Evolutionary conservation across 2,888 invertebrate genomes (phyloP).

Genomic region (Perizoma flavofasciatum): DNA sequence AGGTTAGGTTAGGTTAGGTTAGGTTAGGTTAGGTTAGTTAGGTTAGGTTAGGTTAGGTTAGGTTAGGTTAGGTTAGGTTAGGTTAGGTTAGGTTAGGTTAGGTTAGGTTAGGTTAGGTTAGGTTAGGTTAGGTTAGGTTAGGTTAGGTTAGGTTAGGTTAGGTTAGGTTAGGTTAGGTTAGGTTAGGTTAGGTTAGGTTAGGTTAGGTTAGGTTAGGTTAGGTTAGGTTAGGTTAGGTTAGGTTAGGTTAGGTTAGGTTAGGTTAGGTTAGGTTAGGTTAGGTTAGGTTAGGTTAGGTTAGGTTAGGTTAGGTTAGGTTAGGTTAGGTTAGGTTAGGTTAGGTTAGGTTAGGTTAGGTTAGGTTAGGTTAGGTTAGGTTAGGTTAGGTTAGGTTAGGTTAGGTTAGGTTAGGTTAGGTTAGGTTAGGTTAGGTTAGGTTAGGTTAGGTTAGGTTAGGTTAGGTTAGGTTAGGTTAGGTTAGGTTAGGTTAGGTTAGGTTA

Average conservation of each 20-base stretch:
- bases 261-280: slow-evolving; percentile 1
- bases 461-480: slow-evolving; percentile 1
- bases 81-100: slow-evolving; percentile 1
- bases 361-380: slow-evolving; percentile 1
- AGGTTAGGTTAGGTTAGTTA: slow-evolving; percentile 1
- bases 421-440: slow-evolving; percentile 1
- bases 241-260: slow-evolving; percentile 1
- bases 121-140: slow-evolving; percentile 1
- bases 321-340: slow-evolving; percentile 1
- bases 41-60: slow-evolving; percentile 1
- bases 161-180: slow-evolving; percentile 1
- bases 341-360: slow-evolving; percentile 1
- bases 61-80: slow-evolving; percentile 1
- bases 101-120: slow-evolving; percentile 1
- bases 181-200: slow-evolving; percentile 1
- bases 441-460: slow-evolving; percentile 1
- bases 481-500: slow-evolving; percentile 1
- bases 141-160: slow-evolving; percentile 1
- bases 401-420: slow-evolving; percentile 1
- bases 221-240: slow-evolving; percentile 1
- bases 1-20: slow-evolving; percentile 1
- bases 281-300: slow-evolving; percentile 1
- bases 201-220: slow-evolving; percentile 1
- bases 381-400: slow-evolving; percentile 1
- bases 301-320: slow-evolving; percentile 1